Conservation (phyloP, 2,113 vertebrate genomes). For the Pterocles burchelli region DNA sequence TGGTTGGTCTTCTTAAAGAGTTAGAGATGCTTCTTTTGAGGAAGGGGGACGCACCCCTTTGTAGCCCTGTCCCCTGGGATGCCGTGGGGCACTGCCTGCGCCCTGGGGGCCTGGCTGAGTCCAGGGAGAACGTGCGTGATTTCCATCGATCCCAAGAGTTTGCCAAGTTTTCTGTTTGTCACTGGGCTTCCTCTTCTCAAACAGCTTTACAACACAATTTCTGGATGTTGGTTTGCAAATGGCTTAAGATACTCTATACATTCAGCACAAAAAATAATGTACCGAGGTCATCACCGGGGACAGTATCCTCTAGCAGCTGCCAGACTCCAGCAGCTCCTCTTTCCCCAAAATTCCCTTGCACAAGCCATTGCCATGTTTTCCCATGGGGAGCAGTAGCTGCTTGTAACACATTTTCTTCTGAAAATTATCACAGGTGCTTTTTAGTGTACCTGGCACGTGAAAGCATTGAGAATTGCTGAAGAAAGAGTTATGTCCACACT, state of each 20-base stretch:
- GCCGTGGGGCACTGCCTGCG: neutral
- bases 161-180: neutral
- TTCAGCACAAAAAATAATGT: neutral
- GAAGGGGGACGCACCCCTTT: neutral
- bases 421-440: neutral
- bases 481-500: neutral
- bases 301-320: neutral
- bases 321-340: neutral
- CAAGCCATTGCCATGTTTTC: neutral
- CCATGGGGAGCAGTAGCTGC: neutral
- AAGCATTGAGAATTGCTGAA: neutral
- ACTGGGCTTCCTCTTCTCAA: neutral
- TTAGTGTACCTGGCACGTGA: neutral
- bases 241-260: neutral
- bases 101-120: neutral
- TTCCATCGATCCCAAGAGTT: neutral
- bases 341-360: neutral
- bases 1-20: neutral
- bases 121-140: fast-evolving
- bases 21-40: neutral
- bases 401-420: neutral
- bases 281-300: neutral
- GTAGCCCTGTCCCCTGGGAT: neutral
- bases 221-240: neutral
- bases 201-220: neutral